Conservation (phyloP, 64 coral and sea anemone species). For the Pocillopora damicornis region DNA sequence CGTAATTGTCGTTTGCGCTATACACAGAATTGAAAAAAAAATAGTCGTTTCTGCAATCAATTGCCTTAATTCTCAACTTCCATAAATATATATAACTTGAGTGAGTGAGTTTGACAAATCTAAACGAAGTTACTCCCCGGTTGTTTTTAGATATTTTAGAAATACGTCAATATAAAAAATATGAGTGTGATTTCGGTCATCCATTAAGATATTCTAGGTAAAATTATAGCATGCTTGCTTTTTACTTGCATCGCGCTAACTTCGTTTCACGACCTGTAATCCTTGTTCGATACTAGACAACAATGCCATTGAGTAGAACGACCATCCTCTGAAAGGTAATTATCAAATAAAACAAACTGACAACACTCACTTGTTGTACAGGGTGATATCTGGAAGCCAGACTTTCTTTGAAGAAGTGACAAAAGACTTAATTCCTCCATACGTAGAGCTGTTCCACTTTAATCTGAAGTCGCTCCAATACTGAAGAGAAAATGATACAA, state of each 20-base stretch:
- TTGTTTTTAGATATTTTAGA: too few relatives aligned
- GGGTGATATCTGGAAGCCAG: conserved; percentile 84
- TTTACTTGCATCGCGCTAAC: too few relatives aligned
- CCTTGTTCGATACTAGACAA: background rate
- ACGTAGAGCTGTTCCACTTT: conserved; percentile 67
- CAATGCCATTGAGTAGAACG: background rate
- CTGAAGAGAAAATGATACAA: conserved; percentile 13
- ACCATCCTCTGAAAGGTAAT: background rate
- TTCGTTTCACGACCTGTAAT: too few relatives aligned
- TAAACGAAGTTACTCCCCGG: too few relatives aligned
- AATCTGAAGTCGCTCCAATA: conserved; percentile 89
- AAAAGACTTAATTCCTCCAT: conserved; percentile 72
- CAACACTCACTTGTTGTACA: conserved; percentile 88
- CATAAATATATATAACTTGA: too few relatives aligned
- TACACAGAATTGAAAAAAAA: background rate
- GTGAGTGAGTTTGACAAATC: too few relatives aligned
- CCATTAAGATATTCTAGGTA: too few relatives aligned
- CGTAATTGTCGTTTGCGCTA: conserved; percentile 94
- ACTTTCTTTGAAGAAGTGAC: conserved; percentile 85
- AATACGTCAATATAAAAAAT: too few relatives aligned
- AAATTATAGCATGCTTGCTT: too few relatives aligned
- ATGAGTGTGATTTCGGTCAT: too few relatives aligned
- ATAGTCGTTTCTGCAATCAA: too few relatives aligned
- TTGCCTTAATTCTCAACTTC: too few relatives aligned
- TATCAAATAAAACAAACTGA: background rate